Evolutionary conservation across 2,113 vertebrate species (phyloP), one percentile per base, ranked within the genome.

Genomic region (Hystrix cristata): DNA sequence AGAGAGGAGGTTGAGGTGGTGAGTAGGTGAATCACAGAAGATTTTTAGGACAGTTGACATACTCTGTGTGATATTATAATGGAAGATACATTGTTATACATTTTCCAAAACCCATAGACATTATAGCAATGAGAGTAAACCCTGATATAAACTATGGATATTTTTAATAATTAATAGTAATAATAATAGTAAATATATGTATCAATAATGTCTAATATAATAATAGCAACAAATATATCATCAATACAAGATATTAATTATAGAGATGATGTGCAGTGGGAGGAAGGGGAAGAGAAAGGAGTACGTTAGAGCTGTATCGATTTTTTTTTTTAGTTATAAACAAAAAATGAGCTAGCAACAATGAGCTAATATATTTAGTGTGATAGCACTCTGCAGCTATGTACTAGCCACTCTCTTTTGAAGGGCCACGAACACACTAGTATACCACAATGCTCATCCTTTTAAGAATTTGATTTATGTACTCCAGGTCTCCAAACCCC

Each of bases 401-500:
- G 13, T 82, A 55, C 15, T 27, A 87, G 13, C 19, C 27, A 51
- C 8, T 83, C 8, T 9, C 38, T 80, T 86, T 71, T 21, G 46
- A 64, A 85, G 31, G 34, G 3, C 31, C 38, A 55, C 81, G 13
- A 43, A 60, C 19, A 64, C 4, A 78, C 3, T 0, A 12, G 3
- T 91, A 85, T 91, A 6, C 60, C 19, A 53, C 31, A 85, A 1
- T 43, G 43, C 1, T 3, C 57, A 65, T 25, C 13, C 13, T 90
- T 51, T n/a, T 81, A 88, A 62, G 19, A 93, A 76, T 92, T 74
- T 87, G 25, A 74, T 79, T 78, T 87, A 6, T 53, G 31, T 94
- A 23, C 7, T n/a, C 1, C 13, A 78, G 19, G 8, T 5, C 34
- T 87, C 29, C 15, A 76, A 60, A 74, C 19, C 0, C 79, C 48